A percentile compares a stretch with the other conserved stretches of the same genome.
These are phyloP conservation scores for Simalia tracyae DNA, from an alignment of 2,797 vertebrate species.

Conservation along the genomic window DNA sequence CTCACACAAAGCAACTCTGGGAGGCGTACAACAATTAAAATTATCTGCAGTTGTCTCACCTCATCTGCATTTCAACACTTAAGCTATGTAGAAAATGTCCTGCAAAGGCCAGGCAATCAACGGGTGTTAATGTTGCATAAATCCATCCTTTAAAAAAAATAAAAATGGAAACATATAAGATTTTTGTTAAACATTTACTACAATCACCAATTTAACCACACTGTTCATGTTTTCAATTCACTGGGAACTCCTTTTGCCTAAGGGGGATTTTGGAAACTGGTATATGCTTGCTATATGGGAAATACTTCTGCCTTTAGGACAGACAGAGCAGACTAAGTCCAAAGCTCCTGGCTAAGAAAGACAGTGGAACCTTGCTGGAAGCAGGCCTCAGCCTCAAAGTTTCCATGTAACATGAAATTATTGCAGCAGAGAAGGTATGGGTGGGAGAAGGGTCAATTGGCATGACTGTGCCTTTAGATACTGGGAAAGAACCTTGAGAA, in stretches of 20 bases:
- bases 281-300: not conserved
- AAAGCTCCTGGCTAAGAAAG: not conserved
- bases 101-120: constrained; percentile 95
- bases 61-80: constrained; percentile 99
- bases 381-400: not conserved
- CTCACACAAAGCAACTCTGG: no score
- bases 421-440: not conserved
- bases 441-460: not conserved
- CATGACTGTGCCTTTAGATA: not conserved
- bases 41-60: constrained; percentile 70
- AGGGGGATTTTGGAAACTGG: not conserved
- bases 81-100: constrained; percentile 97
- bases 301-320: not conserved
- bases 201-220: not conserved
- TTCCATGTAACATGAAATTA: not conserved
- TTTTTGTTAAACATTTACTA: not conserved
- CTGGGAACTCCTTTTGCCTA: not conserved
- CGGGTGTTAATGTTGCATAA: constrained; percentile 95
- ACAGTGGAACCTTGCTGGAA: not conserved
- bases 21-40: not conserved
- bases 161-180: constrained; percentile 25
- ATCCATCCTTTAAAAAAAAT: constrained; percentile 86
- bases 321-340: not conserved
- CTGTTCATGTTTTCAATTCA: not conserved
- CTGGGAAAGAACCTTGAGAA: not conserved